Percentiles rank a stretch among this genome's conserved stretches.
Evolutionary conservation across 2,888 invertebrate species (phyloP).

Genomic region (Meteorus cinctellus): DNA sequence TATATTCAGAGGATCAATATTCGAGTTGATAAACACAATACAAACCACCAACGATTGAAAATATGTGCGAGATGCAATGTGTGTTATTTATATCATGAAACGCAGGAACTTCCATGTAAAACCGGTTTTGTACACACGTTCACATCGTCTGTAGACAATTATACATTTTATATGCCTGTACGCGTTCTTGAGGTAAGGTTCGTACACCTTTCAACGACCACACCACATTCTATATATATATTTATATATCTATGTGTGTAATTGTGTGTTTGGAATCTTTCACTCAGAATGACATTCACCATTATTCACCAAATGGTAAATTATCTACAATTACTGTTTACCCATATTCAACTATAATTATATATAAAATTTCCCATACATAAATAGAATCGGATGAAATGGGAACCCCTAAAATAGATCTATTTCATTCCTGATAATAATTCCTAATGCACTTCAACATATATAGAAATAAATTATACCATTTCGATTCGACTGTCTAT

Average conservation of each 20-base stretch:
- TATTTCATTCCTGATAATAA: too few species aligned
- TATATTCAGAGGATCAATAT: background rate
- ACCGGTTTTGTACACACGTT: conserved; percentile 7
- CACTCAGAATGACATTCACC: too few species aligned
- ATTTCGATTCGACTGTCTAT: too few species aligned
- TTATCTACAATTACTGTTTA: too few species aligned
- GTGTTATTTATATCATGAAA: conserved; percentile 3
- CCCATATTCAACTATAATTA: too few species aligned
- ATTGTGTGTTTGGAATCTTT: background rate
- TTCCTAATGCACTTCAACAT: too few species aligned
- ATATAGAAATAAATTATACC: too few species aligned
- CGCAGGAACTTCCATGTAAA: background rate
- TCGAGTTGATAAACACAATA: background rate
- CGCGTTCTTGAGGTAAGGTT: background rate
- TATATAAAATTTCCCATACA: too few species aligned
- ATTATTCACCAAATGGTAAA: too few species aligned
- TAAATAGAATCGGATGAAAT: too few species aligned
- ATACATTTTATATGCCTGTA: background rate
- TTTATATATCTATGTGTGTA: background rate
- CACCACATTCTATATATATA: background rate
- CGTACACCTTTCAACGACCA: background rate
- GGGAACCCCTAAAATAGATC: too few species aligned
- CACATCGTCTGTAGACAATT: background rate
- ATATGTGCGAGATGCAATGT: background rate
- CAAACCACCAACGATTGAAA: background rate